These are phyloP conservation scores for Tipula vernalis DNA, from an alignment of 2,888 invertebrate species.

Conservation along the genomic window DNA sequence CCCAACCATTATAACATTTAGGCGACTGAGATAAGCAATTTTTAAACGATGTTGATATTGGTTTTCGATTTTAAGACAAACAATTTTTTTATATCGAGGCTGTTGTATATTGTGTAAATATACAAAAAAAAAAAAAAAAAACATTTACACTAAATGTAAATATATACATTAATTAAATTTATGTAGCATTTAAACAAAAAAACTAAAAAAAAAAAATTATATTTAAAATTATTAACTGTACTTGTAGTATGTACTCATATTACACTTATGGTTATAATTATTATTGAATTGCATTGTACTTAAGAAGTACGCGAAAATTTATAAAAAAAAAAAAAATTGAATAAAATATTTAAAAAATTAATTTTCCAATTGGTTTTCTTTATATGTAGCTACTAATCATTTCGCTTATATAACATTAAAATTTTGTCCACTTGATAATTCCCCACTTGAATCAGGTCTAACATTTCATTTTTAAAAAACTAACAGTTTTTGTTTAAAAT, in stretches of 20 bases:
- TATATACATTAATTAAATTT: constrained; percentile 6
- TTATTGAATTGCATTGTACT: not conserved
- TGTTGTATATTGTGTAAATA: constrained; percentile 7
- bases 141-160: not conserved
- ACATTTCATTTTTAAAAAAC: too few relatives aligned
- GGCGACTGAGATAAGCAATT: constrained; percentile 4
- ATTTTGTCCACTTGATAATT: not conserved
- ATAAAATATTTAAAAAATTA: not conserved
- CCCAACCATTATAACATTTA: not conserved
- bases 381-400: not conserved
- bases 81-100: not conserved
- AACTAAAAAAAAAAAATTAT: not conserved
- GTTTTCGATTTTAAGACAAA: not conserved
- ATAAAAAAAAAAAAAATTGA: not conserved
- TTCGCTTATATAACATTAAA: not conserved
- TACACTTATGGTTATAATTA: not conserved
- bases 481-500: too few relatives aligned
- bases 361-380: not conserved
- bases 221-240: not conserved
- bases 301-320: constrained; percentile 4
- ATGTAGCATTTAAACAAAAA: not conserved
- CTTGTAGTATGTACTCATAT: not conserved
- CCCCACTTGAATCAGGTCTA: too few relatives aligned
- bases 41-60: not conserved
- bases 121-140: not conserved